Conservation (phyloP, 2,888 invertebrate species). For the Digitonthophagus gazella region DNA sequence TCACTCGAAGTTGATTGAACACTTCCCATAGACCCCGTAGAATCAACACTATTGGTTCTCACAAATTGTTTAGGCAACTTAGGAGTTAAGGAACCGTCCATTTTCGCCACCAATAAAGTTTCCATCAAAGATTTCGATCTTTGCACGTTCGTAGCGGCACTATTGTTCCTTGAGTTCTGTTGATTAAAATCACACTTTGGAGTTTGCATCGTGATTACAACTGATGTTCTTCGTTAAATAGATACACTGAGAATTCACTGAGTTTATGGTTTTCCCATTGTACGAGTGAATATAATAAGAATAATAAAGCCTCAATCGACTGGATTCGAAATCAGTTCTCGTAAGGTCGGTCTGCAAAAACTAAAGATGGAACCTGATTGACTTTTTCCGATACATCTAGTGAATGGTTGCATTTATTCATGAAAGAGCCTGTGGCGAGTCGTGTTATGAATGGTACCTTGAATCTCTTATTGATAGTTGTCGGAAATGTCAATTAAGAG, state of each 20-base stretch:
- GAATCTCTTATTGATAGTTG: neutral
- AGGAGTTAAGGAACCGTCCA: slow-evolving; percentile 60
- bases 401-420: neutral
- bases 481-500: neutral
- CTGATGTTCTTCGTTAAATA: neutral
- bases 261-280: neutral
- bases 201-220: too few relatives aligned
- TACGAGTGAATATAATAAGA: neutral
- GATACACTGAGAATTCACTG: too few relatives aligned
- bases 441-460: neutral
- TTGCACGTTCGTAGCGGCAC: slow-evolving; percentile 52
- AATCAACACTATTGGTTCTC: slow-evolving; percentile 74
- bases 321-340: neutral
- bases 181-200: slow-evolving; percentile 4
- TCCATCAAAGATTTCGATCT: slow-evolving; percentile 79
- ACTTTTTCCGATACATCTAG: neutral
- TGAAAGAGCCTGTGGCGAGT: neutral
- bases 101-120: slow-evolving; percentile 75
- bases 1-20: slow-evolving; percentile 69
- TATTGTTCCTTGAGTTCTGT: neutral
- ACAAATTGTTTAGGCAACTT: slow-evolving; percentile 54
- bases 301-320: neutral
- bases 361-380: neutral
- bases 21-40: slow-evolving; percentile 61
- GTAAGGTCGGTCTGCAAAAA: neutral